phyloP scores from a whole-genome alignment of 2,888 invertebrate species.

The Caenorhabditis japonica region DNA sequence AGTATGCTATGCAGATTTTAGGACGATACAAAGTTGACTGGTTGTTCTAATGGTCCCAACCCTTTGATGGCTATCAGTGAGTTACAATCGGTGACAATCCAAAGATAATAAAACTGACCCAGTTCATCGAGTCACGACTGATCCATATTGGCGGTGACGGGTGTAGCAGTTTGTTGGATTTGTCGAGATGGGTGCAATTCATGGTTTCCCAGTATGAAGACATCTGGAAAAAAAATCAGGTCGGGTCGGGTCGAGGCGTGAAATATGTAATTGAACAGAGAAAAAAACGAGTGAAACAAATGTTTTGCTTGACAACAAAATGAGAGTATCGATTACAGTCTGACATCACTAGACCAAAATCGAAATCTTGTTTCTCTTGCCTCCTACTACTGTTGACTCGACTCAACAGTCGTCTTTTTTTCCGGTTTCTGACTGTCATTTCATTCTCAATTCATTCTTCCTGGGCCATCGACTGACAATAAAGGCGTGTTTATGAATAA shows the following conservation, averaged over 20 bases:
- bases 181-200: slow-evolving; percentile 46
- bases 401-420: slow-evolving; percentile 18
- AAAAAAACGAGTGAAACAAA: background rate
- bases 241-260: too few relatives aligned
- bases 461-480: slow-evolving; percentile 17
- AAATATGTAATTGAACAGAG: background rate
- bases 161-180: slow-evolving; percentile 44
- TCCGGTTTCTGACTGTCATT: slow-evolving; percentile 4
- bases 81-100: slow-evolving; percentile 26
- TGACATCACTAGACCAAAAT: slow-evolving; percentile 29
- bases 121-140: slow-evolving; percentile 32
- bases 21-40: too few relatives aligned
- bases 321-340: slow-evolving; percentile 27
- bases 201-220: slow-evolving; percentile 45
- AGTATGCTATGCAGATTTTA: too few relatives aligned
- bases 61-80: slow-evolving; percentile 29
- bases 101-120: slow-evolving; percentile 47
- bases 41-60: slow-evolving; percentile 21
- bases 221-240: slow-evolving; percentile 22
- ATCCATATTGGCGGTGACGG: slow-evolving; percentile 48
- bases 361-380: slow-evolving; percentile 26
- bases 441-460: too few relatives aligned
- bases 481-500: slow-evolving; percentile 15
- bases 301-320: slow-evolving; percentile 11
- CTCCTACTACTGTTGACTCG: slow-evolving; percentile 2